phyloP scores from a whole-genome alignment of 2,797 vertebrate genomes.

The Scyliorhinus canicula region DNA sequence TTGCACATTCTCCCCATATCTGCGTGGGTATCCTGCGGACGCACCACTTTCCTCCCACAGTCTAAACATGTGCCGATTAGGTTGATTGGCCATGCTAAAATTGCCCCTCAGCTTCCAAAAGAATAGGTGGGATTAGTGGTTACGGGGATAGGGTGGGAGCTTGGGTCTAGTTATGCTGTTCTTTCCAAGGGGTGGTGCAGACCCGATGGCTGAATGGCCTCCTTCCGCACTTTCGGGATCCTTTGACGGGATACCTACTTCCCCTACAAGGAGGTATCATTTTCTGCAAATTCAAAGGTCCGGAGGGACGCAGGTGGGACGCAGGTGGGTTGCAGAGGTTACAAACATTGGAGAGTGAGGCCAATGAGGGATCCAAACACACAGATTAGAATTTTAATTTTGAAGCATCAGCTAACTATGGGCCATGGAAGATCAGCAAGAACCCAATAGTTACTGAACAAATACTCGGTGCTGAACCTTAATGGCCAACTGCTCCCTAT shows the following conservation, averaged over 20 bases:
- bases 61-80: no score
- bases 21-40: no score
- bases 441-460: neutral
- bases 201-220: no score
- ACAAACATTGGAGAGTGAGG: neutral
- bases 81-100: no score
- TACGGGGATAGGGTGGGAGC: no score
- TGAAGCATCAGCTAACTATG: neutral
- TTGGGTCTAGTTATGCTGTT: no score
- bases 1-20: no score
- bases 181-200: no score
- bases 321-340: neutral
- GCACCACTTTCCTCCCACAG: no score
- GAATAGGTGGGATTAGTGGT: no score
- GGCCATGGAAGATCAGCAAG: neutral
- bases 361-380: neutral
- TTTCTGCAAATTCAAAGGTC: neutral
- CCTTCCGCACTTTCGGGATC: no score
- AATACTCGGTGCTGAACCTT: neutral
- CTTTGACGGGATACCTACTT: neutral
- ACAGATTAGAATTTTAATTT: neutral
- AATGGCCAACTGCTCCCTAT: neutral
- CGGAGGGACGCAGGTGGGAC: neutral
- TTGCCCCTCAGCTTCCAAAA: no score
- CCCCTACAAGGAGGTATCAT: neutral